These are phyloP conservation scores for Sakesphorus luctuosus DNA, from an alignment of 2,113 vertebrate genomes.

Conservation along the genomic window DNA sequence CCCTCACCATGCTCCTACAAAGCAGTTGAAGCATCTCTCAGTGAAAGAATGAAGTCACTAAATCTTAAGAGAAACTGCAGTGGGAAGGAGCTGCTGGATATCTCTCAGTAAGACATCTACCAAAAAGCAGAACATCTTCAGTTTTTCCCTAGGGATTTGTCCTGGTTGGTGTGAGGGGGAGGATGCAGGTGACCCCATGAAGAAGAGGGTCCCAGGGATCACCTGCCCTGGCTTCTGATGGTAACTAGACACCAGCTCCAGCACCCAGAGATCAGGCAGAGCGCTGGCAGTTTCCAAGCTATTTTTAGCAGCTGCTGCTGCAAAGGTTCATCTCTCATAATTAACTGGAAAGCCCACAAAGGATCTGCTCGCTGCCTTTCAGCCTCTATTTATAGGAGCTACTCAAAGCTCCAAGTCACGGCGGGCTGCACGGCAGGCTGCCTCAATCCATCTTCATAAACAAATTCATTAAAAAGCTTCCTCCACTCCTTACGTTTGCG, in stretches of 20 bases:
- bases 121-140: neutral
- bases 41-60: rapidly evolving
- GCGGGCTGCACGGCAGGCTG: neutral
- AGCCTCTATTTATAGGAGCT: conserved; percentile 66
- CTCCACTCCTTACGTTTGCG: neutral
- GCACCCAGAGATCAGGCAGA: neutral
- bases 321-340: conserved; percentile 55
- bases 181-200: neutral
- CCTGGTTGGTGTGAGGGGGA: rapidly evolving
- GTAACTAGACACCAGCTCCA: neutral
- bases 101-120: neutral
- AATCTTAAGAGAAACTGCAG: neutral
- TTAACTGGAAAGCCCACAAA: conserved; percentile 64
- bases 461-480: conserved; percentile 41
- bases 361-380: conserved; percentile 17
- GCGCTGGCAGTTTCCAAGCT: neutral
- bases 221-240: neutral
- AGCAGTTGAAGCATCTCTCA: neutral
- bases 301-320: conserved; percentile 55
- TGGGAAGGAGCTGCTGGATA: neutral
- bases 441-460: conserved; percentile 43
- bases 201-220: neutral
- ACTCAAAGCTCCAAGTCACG: conserved; percentile 34
- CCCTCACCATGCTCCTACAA: rapidly evolving
- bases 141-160: neutral